phyloP scores from a whole-genome alignment of 2,113 vertebrate genomes.

The Perccottus glenii region DNA sequence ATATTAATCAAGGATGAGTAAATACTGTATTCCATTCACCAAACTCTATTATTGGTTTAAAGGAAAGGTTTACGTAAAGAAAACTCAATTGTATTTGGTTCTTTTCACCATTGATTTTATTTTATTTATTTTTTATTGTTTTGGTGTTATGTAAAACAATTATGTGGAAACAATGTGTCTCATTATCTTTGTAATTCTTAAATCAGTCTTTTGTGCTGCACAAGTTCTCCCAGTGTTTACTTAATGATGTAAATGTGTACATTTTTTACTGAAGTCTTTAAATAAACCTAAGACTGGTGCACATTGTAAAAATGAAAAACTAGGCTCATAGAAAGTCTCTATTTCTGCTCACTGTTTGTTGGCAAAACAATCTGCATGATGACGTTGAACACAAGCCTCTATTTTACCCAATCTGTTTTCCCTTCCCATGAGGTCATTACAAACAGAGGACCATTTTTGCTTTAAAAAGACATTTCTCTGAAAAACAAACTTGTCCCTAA shows the following conservation, averaged over 20 bases:
- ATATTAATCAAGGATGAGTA: conserved; percentile 5
- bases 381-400: background rate
- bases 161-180: conserved; percentile 25
- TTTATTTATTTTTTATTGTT: background rate
- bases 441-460: too few species aligned
- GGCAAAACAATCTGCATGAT: background rate
- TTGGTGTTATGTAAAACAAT: background rate
- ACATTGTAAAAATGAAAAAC: background rate
- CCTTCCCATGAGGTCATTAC: too few species aligned
- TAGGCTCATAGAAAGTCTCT: background rate
- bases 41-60: background rate
- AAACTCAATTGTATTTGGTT: conserved; percentile 7
- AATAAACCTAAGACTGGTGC: conserved; percentile 26
- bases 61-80: conserved; percentile 22
- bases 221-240: conserved; percentile 25
- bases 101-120: background rate
- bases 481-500: too few species aligned
- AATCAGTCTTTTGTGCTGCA: conserved; percentile 32
- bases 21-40: conserved; percentile 17
- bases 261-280: conserved; percentile 3
- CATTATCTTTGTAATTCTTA: conserved; percentile 21
- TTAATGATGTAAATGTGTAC: conserved; percentile 17
- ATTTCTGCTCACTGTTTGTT: too few species aligned
- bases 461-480: too few species aligned
- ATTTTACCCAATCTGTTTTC: background rate